Percentiles rank a stretch among this genome's conserved stretches.
These are phyloP conservation scores for Amphiprion percula DNA, from an alignment of 2,113 vertebrate genomes.

Conservation along the genomic window DNA sequence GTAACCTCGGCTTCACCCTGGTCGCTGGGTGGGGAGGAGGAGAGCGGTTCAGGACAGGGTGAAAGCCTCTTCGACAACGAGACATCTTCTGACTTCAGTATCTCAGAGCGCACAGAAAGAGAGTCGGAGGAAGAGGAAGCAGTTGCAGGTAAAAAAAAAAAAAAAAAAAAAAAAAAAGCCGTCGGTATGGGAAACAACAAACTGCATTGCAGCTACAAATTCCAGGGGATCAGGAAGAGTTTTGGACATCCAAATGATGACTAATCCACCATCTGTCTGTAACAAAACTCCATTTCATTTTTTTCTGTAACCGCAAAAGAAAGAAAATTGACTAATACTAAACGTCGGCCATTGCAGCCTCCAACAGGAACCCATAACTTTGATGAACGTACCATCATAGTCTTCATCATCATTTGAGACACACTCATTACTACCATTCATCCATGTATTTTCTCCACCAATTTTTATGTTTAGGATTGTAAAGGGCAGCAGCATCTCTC, in stretches of 20 bases:
- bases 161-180: constrained; percentile 65
- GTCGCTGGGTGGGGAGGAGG: constrained; percentile 88
- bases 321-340: constrained; percentile 6
- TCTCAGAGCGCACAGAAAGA: constrained; percentile 89
- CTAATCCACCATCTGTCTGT: constrained; percentile 57
- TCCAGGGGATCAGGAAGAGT: constrained; percentile 29
- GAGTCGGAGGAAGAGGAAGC: constrained; percentile 83
- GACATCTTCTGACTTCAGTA: constrained; percentile 97
- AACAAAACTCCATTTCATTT: constrained; percentile 28
- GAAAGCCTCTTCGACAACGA: constrained; percentile 94
- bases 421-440: background rate
- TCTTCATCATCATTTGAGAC: constrained; percentile 19
- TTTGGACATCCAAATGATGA: constrained; percentile 36
- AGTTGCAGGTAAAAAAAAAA: constrained; percentile 89
- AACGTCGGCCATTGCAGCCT: background rate
- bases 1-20: constrained; percentile 81
- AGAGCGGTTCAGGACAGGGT: constrained; percentile 93
- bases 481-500: background rate
- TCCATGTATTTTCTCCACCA: background rate
- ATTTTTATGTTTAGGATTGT: background rate
- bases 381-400: background rate
- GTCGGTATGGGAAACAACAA: constrained; percentile 6
- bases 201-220: constrained; percentile 18
- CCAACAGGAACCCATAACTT: background rate
- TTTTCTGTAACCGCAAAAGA: constrained; percentile 13